Base-by-base conservation (phyloP, 1,140 invertebrate species). In the Aphelenchoides besseyi region DNA sequence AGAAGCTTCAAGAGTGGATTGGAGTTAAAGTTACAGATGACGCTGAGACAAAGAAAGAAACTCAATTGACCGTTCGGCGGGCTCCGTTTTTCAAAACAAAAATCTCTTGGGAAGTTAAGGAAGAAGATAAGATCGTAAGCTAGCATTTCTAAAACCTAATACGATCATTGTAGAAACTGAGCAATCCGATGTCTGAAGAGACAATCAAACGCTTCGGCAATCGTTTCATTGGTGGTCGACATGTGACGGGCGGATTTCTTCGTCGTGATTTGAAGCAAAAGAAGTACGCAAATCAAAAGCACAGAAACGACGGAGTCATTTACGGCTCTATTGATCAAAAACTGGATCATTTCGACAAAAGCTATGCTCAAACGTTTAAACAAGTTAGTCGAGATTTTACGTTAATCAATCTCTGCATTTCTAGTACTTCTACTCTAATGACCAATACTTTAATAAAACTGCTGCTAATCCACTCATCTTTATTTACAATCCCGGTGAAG, bases 401-500 rank as follows among this genome's bases (percentile, higher is more conserved):
- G n/a, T n/a, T n/a, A 8, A 41, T 8, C 5, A 5, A 59, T 23
- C 23, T 95, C 92, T 26, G 9, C 57, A 2, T 68, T 68, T 67
- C 16, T 29, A 70, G 30, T 18, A 28, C 23, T 36, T 70, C 78
- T 93, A 89, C 85, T 87, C 90, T 0, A 93, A 93, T 84, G 87
- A 88, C 61, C 86, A 89, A n/a, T 91, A 89, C 80, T 92, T 85
- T 78, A 85, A 89, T 79, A 73, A 88, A 88, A 71, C 29, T 23
- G 29, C 70, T 30, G 2, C 2, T 12, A 48, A 48, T 23, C 41
- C 41, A 12, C 12, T 48, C 41, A 23, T 73, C 2, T 70, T 52
- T 32, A 29, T 71, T 3, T 35, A 35, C 30, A 70, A 28, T 36
- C 29, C 29, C 66, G 69, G 69, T 16, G 64, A 69, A 70, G 57